Evolutionary conservation across 2,797 vertebrate genomes (phyloP).

Genomic region (Onychomys arenicola): DNA sequence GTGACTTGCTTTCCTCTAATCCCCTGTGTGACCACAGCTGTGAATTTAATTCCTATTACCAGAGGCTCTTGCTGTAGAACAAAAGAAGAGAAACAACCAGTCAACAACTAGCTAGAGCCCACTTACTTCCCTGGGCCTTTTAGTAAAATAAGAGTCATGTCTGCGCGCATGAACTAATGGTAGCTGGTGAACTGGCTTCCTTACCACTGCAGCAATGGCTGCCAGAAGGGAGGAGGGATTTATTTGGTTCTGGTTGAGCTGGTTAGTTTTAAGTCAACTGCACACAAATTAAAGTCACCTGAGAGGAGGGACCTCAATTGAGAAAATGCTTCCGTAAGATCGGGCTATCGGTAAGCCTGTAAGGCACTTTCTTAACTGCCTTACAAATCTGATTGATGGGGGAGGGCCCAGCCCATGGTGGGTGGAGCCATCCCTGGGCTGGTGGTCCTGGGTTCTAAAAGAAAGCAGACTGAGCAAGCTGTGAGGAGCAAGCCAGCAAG

Average conservation of each 20-base stretch:
- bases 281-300: not conserved
- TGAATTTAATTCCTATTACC: not conserved
- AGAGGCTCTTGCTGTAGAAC: accelerated
- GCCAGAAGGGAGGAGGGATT: not conserved
- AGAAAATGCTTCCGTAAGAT: not conserved
- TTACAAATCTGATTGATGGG: not conserved
- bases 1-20: not conserved
- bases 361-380: not conserved
- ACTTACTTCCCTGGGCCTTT: not conserved
- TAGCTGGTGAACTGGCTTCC: not conserved
- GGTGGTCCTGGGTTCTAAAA: no score
- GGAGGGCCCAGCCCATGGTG: not conserved
- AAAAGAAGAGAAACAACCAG: not conserved
- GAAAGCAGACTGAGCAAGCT: not conserved
- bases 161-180: not conserved
- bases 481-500: not conserved
- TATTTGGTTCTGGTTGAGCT: not conserved
- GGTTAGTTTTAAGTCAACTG: not conserved
- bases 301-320: not conserved
- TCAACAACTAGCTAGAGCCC: no score
- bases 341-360: no score
- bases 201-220: not conserved
- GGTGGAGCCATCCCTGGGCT: not conserved
- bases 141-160: not conserved
- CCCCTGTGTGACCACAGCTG: not conserved